Evolutionary conservation across 2,113 vertebrate species (phyloP).

Genomic region (Cyprichromis sp.): DNA sequence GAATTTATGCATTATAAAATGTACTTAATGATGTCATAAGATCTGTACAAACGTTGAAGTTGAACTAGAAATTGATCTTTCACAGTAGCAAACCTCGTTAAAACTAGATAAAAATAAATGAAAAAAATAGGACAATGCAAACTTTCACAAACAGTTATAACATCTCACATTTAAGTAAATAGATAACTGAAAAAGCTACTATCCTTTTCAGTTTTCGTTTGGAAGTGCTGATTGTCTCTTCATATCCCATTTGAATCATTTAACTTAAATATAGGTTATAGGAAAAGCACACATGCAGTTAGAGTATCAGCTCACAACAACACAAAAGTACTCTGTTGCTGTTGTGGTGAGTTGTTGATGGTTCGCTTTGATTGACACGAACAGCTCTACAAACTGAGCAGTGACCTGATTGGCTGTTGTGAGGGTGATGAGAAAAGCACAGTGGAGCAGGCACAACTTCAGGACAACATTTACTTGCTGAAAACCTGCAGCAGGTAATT

Average conservation of each 20-base stretch:
- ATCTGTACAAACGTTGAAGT: background rate
- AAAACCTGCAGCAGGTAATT: background rate
- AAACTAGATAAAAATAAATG: background rate
- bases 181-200: background rate
- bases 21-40: background rate
- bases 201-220: fast-evolving
- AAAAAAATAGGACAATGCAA: background rate
- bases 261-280: background rate
- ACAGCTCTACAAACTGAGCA: background rate
- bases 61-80: background rate
- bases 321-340: background rate
- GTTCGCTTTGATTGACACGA: background rate
- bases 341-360: background rate
- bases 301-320: background rate
- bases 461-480: background rate
- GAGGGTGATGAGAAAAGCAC: background rate
- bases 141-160: background rate
- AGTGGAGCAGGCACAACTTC: background rate
- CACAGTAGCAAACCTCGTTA: background rate
- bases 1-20: background rate
- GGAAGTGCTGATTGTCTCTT: background rate
- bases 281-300: background rate
- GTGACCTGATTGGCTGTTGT: background rate
- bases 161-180: background rate
- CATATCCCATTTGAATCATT: background rate